Percentiles rank a stretch among this genome's conserved stretches.
phyloP scores from a whole-genome alignment of 2,113 vertebrate genomes.

The Antigone vipio region DNA sequence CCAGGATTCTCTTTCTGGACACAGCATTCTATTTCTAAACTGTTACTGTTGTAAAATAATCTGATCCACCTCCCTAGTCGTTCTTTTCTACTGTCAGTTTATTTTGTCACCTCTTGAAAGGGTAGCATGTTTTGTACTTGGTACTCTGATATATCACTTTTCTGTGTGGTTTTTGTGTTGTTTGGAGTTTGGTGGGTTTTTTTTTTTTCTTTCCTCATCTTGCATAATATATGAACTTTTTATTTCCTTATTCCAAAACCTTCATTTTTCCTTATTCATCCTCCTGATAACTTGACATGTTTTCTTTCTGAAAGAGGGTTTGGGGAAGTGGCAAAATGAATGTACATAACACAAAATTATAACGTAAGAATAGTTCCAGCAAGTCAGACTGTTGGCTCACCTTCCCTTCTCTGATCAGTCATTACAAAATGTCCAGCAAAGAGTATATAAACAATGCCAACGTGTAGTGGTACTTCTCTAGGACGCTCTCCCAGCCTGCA shows the following conservation, averaged over 20 bases:
- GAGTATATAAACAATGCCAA: background rate
- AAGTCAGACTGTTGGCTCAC: background rate
- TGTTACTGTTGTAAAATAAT: background rate
- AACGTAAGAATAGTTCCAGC: background rate
- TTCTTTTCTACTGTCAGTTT: background rate
- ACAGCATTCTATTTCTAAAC: background rate
- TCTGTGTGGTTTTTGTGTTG: too few relatives aligned
- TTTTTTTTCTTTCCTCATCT: background rate
- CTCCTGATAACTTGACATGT: background rate
- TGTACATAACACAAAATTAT: rapidly evolving
- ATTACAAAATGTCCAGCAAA: background rate
- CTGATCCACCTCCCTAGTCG: background rate
- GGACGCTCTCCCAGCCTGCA: background rate
- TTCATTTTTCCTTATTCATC: background rate
- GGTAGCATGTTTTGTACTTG: background rate
- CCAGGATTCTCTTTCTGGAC: background rate
- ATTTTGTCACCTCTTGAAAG: background rate
- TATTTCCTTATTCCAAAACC: background rate
- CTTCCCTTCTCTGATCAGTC: background rate
- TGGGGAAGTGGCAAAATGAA: background rate
- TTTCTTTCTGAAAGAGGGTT: background rate
- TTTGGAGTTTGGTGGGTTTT: too few relatives aligned
- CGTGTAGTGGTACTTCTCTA: background rate
- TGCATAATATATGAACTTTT: background rate
- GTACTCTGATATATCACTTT: background rate